A percentile compares a stretch with the other conserved stretches of the same genome.
phyloP scores from a whole-genome alignment of 2,888 invertebrate species.

The Philopedon plagiatum region DNA sequence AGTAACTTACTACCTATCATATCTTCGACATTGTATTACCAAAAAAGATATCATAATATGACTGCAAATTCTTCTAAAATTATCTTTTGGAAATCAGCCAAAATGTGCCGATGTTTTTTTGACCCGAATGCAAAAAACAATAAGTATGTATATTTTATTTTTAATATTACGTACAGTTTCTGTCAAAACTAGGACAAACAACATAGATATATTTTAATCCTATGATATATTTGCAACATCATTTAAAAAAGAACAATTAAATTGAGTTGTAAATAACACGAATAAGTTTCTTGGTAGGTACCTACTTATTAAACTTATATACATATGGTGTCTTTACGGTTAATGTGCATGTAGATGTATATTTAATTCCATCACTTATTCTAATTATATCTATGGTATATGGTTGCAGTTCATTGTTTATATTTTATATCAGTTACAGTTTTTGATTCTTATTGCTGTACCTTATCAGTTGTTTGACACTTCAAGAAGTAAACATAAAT shows the following conservation, averaged over 20 bases:
- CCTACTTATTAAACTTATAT: background rate
- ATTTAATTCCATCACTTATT: conserved; percentile 12
- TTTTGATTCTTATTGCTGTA: background rate
- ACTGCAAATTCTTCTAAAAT: conserved; percentile 62
- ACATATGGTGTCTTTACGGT: background rate
- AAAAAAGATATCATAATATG: conserved; percentile 49
- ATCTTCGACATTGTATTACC: conserved; percentile 4
- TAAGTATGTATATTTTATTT: conserved; percentile 35
- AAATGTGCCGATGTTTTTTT: conserved; percentile 46
- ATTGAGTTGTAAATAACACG: background rate
- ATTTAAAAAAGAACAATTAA: background rate
- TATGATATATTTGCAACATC: background rate
- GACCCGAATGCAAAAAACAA: conserved; percentile 43
- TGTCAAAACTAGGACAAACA: background rate
- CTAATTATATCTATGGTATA: background rate
- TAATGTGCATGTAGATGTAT: conserved; percentile 17
- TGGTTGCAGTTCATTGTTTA: conserved; percentile 3
- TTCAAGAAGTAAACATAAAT: conserved; percentile 5
- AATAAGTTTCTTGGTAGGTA: background rate
- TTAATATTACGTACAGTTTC: conserved; percentile 27
- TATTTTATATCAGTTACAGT: background rate
- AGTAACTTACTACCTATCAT: conserved; percentile 51
- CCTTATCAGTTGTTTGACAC: conserved; percentile 11
- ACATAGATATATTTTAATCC: background rate
- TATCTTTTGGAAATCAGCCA: conserved; percentile 62